Base-by-base conservation (phyloP, 2,113 vertebrate genomes). In the Sprattus sprattus region DNA sequence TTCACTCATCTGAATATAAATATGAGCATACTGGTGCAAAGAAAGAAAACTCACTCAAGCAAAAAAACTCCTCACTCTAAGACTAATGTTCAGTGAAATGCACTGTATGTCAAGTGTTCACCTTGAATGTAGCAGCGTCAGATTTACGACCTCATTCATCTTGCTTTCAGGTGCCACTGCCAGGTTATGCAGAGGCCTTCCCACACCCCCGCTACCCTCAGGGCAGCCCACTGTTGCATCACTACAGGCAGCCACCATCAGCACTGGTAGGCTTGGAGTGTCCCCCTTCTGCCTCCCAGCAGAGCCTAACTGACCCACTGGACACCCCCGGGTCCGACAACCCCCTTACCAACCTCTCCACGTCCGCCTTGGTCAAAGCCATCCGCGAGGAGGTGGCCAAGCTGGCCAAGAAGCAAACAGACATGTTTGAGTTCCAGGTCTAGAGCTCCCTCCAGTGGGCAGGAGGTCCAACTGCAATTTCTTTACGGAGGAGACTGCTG, bases 301-400 rank as follows among this genome's bases (percentile, higher is more conserved):
- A 97, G 88, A 99, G 96, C 91, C 94, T 97, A 86, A 88, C 96
- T 0, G 97, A 98, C 86, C 94, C 94, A 0, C 88, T 90, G 83
- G 97, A 98, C 67, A 86, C 90, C 88, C 92, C 93, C 89, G 95
- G 96, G 0, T 90, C 95, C 0, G 95, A 96, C 0, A 64, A 95
- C 8, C 96, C 96, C 16, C 93, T 99, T 90, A 97, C 96, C 94
- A 98, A 96, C 92, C 97, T 99, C 90, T 99, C 98, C 89, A 99
- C 98, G 0, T 97, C 98, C 0, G 97, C 98, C 45, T 95, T 99
- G 0, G 97, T 99, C 89, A 97, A 98, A 93, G 98, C 98, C 20
- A 99, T 99, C 89, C 94, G 98, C 1, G 97, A 99, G 86, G 98
- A 99, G 88, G 98, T 99, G 90, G 98, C 98, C 90, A 99, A 99